Conservation (phyloP, 2,797 vertebrate genomes). For the Liasis olivaceus region DNA sequence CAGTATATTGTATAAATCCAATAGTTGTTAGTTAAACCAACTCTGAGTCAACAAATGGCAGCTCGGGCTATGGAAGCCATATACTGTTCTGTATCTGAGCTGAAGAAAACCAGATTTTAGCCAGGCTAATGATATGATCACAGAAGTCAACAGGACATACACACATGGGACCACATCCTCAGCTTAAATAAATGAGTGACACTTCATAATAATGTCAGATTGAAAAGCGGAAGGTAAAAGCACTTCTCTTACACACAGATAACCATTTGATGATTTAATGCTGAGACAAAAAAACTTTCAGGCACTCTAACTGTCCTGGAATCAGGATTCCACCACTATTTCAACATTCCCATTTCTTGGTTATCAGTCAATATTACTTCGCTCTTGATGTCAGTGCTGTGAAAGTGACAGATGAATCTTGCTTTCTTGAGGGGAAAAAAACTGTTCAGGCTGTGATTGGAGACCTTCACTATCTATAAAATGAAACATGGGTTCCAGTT, state of each 20-base stretch:
- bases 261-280: rapidly evolving
- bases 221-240: background rate
- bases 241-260: background rate
- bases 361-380: background rate
- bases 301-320: background rate
- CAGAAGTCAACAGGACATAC: background rate
- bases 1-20: too few species aligned
- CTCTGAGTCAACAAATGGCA: too few species aligned
- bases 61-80: too few species aligned
- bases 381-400: background rate
- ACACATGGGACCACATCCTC: background rate
- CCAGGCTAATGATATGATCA: background rate
- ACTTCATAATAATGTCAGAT: background rate
- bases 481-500: background rate
- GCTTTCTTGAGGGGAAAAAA: background rate
- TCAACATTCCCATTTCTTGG: background rate
- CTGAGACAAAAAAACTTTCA: constrained; percentile 1
- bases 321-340: background rate
- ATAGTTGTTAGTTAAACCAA: too few species aligned
- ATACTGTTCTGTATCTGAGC: background rate
- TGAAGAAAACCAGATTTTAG: background rate
- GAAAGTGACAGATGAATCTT: background rate
- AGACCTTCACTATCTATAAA: background rate
- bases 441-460: background rate
- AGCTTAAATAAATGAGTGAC: background rate